Conservation (phyloP, 2,113 vertebrate genomes). For the Sisor rabdophorus region DNA sequence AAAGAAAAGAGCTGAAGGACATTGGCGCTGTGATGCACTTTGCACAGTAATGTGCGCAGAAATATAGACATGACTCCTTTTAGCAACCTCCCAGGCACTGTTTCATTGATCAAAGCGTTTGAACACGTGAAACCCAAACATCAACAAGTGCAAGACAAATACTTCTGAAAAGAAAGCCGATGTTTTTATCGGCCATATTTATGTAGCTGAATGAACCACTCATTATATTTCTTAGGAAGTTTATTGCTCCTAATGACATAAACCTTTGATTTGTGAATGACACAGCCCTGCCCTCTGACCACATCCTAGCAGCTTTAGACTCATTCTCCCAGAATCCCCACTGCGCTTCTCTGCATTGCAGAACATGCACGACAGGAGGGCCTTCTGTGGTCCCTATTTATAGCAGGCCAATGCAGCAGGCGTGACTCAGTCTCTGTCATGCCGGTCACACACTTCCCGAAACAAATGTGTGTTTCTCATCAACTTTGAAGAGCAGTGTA, state of each 20-base stretch:
- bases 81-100: not conserved
- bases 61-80: constrained; percentile 7
- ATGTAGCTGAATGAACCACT: not conserved
- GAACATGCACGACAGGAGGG: constrained; percentile 46
- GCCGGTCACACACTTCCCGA: constrained; percentile 27
- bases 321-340: constrained; percentile 55
- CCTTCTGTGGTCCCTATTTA: constrained; percentile 56
- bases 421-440: constrained; percentile 35
- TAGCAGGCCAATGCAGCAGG: constrained; percentile 45
- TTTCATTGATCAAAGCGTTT: not conserved
- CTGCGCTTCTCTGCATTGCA: constrained; percentile 55
- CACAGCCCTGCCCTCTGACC: constrained; percentile 41
- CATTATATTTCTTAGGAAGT: not conserved
- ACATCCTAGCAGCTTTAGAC: constrained; percentile 43
- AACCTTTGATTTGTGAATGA: constrained; percentile 34
- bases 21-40: constrained; percentile 12
- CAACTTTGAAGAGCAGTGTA: not conserved
- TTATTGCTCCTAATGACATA: constrained; percentile 11
- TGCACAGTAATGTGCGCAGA: constrained; percentile 21
- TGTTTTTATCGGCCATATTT: not conserved
- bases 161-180: not conserved
- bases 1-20: constrained; percentile 37
- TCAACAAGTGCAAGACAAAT: not conserved
- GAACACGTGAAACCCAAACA: not conserved
- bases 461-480: constrained; percentile 11